A percentile compares a stretch with the other conserved stretches of the same genome.
Evolutionary conservation across 2,113 vertebrate genomes (phyloP).

Genomic region (Tonatia bakeri): DNA sequence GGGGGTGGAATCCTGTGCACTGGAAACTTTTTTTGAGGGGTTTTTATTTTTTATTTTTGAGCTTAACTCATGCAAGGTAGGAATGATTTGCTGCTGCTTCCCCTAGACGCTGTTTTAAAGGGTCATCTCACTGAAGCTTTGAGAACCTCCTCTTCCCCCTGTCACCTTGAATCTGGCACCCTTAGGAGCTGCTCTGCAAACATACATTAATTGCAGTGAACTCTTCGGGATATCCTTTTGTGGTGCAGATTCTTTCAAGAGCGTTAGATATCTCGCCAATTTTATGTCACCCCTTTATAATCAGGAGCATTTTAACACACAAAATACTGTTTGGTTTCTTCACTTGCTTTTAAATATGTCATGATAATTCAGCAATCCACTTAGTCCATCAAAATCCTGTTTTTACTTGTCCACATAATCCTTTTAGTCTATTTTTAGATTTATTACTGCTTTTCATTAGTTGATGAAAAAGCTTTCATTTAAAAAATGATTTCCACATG

Average conservation of each 20-base stretch:
- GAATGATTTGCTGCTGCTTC: background rate
- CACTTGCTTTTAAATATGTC: constrained; percentile 60
- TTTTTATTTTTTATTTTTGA: constrained; percentile 23
- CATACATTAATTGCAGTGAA: constrained; percentile 64
- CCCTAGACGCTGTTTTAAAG: constrained; percentile 59
- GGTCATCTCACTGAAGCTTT: constrained; percentile 54
- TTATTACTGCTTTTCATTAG: constrained; percentile 57
- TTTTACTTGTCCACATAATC: constrained; percentile 69
- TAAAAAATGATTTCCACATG: constrained; percentile 55
- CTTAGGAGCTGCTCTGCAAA: constrained; percentile 65
- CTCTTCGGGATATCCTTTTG: constrained; percentile 70
- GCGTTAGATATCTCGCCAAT: constrained; percentile 18
- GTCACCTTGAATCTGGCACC: constrained; percentile 62
- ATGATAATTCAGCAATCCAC: constrained; percentile 43
- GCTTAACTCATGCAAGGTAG: background rate
- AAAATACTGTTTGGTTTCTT: constrained; percentile 53
- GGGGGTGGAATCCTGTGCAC: background rate
- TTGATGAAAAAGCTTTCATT: constrained; percentile 48
- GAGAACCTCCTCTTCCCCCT: background rate
- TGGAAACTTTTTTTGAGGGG: constrained; percentile 22
- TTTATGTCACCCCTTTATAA: background rate
- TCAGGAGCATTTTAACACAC: constrained; percentile 19
- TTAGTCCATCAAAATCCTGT: constrained; percentile 56
- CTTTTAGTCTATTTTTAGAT: constrained; percentile 71
- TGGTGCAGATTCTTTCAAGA: constrained; percentile 64